Base-by-base conservation (phyloP, 2,888 invertebrate genomes). In the Eupithecia pulchellata region DNA sequence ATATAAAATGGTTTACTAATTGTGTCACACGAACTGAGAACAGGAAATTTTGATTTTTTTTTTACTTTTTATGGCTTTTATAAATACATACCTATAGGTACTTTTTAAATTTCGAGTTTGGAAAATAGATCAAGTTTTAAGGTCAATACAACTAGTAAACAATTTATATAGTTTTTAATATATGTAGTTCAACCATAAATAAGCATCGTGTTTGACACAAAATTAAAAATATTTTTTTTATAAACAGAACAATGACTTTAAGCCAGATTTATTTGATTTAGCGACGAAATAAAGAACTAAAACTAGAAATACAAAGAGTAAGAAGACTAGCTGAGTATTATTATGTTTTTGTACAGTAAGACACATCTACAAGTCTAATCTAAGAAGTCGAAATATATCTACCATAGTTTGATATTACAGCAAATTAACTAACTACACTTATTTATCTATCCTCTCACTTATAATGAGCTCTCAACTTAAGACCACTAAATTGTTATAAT, bases 251-350 rank as follows among this genome's bases (percentile, higher is more conserved):
- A 17, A 14, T 29, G 14, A 20, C 29, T 29, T 29, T 57, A 29
- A 57, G 8, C 8, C 57, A 14, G 57, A 29, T 57, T 29, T 60
- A 52, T 67, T 71, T 71, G 70, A 67, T 36, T 60, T 42, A 30
- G 66, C 62, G 20, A 58, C 11, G 25, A 64, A 60, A 14, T 36
- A 61, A 32, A 3, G 30, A 30, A 39, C 39, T 34, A 63, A 57
- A 58, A 27, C 64, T 39, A 34, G 25, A 42, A 30, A 29, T 1
- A 57, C 2, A 42, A 9, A 29, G 1, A 29, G 29, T 57, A 60
- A 32, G n/a, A n/a, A 20, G 70, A 63, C 57, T 70, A 66, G 70
- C 34, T 68, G 42, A 62, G 61, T 68, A 64, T 60, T 58, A 29
- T 58, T 17, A 58, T 14, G 11, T 57, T 57, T 57, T 57, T 17